These are phyloP conservation scores for Eupithecia tripunctaria DNA, from an alignment of 2,888 invertebrate genomes.

Conservation along the genomic window DNA sequence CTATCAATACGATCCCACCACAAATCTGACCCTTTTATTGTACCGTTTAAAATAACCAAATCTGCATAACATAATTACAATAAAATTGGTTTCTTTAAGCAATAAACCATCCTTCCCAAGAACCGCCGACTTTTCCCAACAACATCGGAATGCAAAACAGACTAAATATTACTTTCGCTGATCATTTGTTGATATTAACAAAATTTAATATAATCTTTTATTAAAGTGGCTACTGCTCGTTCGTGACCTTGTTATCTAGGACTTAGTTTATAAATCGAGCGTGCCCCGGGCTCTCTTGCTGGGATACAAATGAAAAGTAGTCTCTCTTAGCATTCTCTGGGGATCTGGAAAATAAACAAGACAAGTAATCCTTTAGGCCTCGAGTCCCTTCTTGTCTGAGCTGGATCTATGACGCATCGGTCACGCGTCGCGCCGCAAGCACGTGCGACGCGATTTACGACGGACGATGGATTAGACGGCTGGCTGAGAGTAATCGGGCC, in stretches of 20 bases:
- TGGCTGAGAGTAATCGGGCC: constrained; percentile 24
- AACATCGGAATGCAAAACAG: background rate
- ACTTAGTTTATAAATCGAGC: background rate
- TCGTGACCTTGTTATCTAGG: background rate
- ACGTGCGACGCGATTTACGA: constrained; percentile 29
- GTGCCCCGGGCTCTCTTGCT: background rate
- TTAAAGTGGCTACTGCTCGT: background rate
- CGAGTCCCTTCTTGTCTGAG: background rate
- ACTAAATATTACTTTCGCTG: background rate
- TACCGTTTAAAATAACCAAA: constrained; percentile 30
- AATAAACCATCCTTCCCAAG: background rate
- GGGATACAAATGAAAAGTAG: background rate
- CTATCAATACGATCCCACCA: background rate
- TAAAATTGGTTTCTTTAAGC: constrained; percentile 3
- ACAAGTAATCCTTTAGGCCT: too few species aligned
- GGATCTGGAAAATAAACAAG: too few species aligned
- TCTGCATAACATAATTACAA: constrained; percentile 47
- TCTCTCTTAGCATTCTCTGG: background rate
- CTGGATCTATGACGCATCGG: background rate
- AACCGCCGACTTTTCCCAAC: background rate
- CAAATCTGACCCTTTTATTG: constrained; percentile 3
- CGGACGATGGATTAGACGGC: constrained; percentile 22
- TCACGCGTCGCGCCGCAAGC: background rate
- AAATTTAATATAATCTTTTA: background rate
- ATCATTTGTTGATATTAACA: background rate